These are phyloP conservation scores for Verasper variegatus DNA, from an alignment of 2,113 vertebrate genomes.

Conservation along the genomic window DNA sequence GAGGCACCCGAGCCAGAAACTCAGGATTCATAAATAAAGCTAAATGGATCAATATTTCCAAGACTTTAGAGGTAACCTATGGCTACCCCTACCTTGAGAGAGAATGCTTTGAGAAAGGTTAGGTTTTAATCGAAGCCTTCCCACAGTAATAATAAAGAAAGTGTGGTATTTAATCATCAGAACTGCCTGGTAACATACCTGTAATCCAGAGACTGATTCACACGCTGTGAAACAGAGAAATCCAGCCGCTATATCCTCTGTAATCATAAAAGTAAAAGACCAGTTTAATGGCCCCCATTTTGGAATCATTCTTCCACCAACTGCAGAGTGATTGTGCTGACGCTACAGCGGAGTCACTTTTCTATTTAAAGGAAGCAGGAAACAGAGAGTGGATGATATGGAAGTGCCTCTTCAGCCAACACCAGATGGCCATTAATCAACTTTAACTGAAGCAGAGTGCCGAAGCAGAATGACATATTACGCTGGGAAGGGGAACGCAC, in stretches of 20 bases:
- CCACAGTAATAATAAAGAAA: conserved; percentile 66
- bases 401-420: conserved; percentile 33
- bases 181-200: conserved; percentile 13
- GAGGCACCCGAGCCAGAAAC: conserved; percentile 73
- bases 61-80: conserved; percentile 77
- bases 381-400: conserved; percentile 20
- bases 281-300: conserved; percentile 8
- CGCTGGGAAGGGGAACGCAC: conserved; percentile 37
- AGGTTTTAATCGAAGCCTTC: conserved; percentile 73
- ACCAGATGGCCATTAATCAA: conserved; percentile 57
- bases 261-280: conserved; percentile 18
- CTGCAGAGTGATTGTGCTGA: conserved; percentile 13
- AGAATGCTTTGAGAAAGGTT: conserved; percentile 75
- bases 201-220: conserved; percentile 25
- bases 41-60: conserved; percentile 83
- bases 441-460: conserved; percentile 59
- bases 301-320: conserved; percentile 13
- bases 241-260: conserved; percentile 8
- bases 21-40: conserved; percentile 82
- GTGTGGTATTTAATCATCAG: conserved; percentile 62
- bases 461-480: conserved; percentile 63
- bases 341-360: conserved; percentile 1
- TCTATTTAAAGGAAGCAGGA: conserved; percentile 18
- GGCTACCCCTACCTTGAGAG: conserved; percentile 63
- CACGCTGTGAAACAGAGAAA: conserved; percentile 22